Evolutionary conservation across 2,888 invertebrate genomes (phyloP), one percentile per base, ranked within the genome.

Genomic region (Andrena chrysosceles): DNA sequence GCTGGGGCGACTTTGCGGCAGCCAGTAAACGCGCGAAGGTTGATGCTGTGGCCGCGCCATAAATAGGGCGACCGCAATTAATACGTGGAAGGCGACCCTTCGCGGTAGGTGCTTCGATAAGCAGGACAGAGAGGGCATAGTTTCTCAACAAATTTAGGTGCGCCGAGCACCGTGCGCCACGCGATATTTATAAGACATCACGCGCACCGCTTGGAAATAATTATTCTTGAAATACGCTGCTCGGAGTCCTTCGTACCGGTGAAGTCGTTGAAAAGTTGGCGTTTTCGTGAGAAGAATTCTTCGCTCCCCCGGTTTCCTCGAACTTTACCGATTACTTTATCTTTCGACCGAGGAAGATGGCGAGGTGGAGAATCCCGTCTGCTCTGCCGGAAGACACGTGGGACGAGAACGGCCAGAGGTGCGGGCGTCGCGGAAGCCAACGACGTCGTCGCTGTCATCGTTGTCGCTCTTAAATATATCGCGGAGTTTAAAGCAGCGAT

Each of bases 21-120:
- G 26, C 10, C 4, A 49, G 67, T 56, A 49, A 23, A 26, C 52
- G 71, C 16, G 33, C 63, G 56, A 68, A 71, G 59, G 67, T 52
- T 23, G 68, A 64, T 60, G 60, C 49, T 63, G 68, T 31, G 31
- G 31, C 16, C 13, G 26, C 29, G 10, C 68, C 63, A 62, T 77
- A 82, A 83, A 83, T 77, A 81, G 82, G 42, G 42, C 63, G 77
- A 23, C 31, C 60, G 77, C 54, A 52, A 66, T 66, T 82, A 82
- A 83, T 70, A 56, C 69, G 64, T 72, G n/a, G 49, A 59, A 70
- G 60, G 73, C 54, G 68, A 77, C 82, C 56, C 56, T 81, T 82
- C 52, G 73, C 54, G 68, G 52, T 59, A 71, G 67, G 20, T 8
- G 35, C 20, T 73, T 26, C 63, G 83, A 72, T 74, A 69, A 76